These are phyloP conservation scores for Geotria australis DNA, from an alignment of 2,797 vertebrate species.

Conservation along the genomic window DNA sequence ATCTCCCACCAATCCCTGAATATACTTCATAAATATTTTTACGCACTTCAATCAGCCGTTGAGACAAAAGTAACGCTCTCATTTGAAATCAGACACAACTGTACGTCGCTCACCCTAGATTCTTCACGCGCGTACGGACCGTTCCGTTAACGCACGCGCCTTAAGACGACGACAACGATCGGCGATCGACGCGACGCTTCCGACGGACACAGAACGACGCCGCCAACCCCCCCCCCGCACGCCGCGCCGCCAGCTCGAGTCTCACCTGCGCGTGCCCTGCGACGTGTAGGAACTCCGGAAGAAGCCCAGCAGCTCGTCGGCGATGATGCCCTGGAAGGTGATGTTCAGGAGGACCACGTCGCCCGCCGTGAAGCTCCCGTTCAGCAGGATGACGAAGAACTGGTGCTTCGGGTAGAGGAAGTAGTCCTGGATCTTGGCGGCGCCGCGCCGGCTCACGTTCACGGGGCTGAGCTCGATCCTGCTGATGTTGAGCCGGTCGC, in stretches of 20 bases:
- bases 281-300: slow-evolving; percentile 65
- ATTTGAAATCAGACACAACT: no score
- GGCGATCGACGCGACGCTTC: no score
- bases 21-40: no score
- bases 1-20: no score
- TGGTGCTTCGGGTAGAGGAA: slow-evolving; percentile 46
- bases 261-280: slow-evolving; percentile 50
- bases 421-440: slow-evolving; percentile 34
- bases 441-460: slow-evolving; percentile 20
- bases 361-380: slow-evolving; percentile 43
- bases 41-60: no score
- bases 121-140: no score
- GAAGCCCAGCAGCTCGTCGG: slow-evolving; percentile 73
- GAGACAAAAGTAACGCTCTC: no score
- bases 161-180: no score
- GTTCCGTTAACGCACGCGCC: no score
- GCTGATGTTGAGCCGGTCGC: slow-evolving; percentile 37
- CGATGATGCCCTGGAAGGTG: slow-evolving; percentile 44
- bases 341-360: slow-evolving; percentile 51
- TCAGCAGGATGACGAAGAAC: slow-evolving; percentile 51
- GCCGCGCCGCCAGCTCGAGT: not conserved
- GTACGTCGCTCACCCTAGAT: no score
- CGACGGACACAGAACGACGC: no score
- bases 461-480: slow-evolving; percentile 25
- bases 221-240: no score